Base-by-base conservation (phyloP, 2,888 invertebrate species). In the Lasioglossum zephyrum region DNA sequence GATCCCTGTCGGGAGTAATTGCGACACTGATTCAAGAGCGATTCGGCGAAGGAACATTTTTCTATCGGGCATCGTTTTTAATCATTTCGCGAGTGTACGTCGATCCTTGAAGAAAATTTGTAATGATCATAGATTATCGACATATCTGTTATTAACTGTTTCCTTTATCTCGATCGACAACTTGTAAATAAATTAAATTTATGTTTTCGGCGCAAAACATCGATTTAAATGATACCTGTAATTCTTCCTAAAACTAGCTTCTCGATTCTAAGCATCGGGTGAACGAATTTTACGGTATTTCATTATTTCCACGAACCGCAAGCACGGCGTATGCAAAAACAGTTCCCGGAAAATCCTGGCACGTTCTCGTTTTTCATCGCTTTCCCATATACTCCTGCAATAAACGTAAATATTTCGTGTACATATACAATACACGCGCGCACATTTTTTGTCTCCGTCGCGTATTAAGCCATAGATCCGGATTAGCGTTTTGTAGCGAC, bases 1-100 rank as follows among this genome's bases (percentile, higher is more conserved):
- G 53, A 83, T 75, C 60, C 60, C 4, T 60, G 70, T n/a, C n/a
- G 47, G 57, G 41, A 57, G 70, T 77, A 82, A 82, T 84, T 41
- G 82, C 69, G 31, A 74, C 82, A 73, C 57, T n/a, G 69, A 72
- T 82, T 49, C 70, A 41, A 81, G 49, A 49, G 39, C 47, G 70
- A 79, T 79, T 49, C 69, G 16, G 18, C 22, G 60, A 31, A 4
- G 41, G 53, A 57, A 73, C 60, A 44, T 44, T 26, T 72, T 75
- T 26, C 57, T n/a, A 57, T 57, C 57, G n/a, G 57, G 57, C n/a
- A n/a, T n/a, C n/a, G n/a, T 57, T 57, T n/a, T 11, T 57, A n/a
- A 57, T 57, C n/a, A 57, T 57, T 57, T 11, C 57, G 57, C 4
- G 9, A n/a, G 8, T n/a, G 3, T n/a, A n/a, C n/a, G 9, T 2